Conservation (phyloP, 2,888 invertebrate species). For the Orthonychiurus folsomi region DNA sequence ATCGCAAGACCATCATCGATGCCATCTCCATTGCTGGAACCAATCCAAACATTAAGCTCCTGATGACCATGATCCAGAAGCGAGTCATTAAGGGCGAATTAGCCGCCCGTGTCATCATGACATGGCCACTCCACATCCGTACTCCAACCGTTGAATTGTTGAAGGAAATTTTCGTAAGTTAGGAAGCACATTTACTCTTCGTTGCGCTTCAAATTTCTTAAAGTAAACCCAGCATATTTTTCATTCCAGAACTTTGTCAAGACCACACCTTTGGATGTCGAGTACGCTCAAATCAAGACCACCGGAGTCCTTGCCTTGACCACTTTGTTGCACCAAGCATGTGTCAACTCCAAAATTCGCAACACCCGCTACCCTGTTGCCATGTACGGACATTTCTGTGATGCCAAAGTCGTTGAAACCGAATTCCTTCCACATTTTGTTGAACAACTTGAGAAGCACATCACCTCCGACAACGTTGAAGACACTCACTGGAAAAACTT, state of each 20-base stretch:
- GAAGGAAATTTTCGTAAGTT: constrained; percentile 35
- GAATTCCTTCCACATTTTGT: constrained; percentile 35
- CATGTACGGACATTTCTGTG: constrained; percentile 39
- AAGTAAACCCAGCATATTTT: too few species aligned
- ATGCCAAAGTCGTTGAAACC: constrained; percentile 26
- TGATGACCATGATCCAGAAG: constrained; percentile 37
- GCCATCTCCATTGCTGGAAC: constrained; percentile 22
- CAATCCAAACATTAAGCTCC: constrained; percentile 15
- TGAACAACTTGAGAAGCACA: constrained; percentile 23
- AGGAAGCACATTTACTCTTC: too few species aligned
- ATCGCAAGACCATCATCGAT: constrained; percentile 28
- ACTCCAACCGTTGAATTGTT: constrained; percentile 43
- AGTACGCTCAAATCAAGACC: constrained; percentile 34
- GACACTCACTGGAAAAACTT: constrained; percentile 37
- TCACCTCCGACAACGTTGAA: constrained; percentile 9
- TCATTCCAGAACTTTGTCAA: constrained; percentile 40
- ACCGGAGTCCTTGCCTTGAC: constrained; percentile 41
- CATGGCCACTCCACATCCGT: constrained; percentile 41
- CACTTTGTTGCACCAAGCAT: constrained; percentile 42
- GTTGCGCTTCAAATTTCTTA: too few species aligned
- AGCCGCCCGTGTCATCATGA: constrained; percentile 40
- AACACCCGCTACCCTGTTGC: constrained; percentile 39
- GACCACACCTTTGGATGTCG: constrained; percentile 30
- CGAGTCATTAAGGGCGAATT: constrained; percentile 37
- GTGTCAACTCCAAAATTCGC: constrained; percentile 38